Evolutionary conservation across 2,113 vertebrate species (phyloP).

Genomic region (Microcebus ravelobensis): DNA sequence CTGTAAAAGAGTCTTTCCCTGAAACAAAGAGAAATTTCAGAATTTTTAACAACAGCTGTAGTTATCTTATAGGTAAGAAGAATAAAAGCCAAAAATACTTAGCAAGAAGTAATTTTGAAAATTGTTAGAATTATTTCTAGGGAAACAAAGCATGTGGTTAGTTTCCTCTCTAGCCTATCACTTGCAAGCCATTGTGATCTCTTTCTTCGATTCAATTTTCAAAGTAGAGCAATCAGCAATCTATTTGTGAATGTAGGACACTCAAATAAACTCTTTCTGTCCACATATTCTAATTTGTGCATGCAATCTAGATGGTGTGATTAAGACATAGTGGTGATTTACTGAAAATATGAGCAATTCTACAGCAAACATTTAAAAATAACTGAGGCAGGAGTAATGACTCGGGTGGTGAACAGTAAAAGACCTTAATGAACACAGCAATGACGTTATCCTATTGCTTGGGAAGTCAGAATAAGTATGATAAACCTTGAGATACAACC

Average conservation of each 20-base stretch:
- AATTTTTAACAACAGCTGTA: not conserved
- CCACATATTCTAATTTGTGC: constrained; percentile 27
- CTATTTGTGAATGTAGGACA: constrained; percentile 25
- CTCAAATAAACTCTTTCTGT: not conserved
- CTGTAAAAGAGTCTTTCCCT: constrained; percentile 49
- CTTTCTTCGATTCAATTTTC: not conserved
- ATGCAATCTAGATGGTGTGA: constrained; percentile 38
- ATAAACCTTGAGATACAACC: constrained; percentile 31
- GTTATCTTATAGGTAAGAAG: not conserved
- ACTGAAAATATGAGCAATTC: not conserved
- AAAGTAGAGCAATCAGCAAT: not conserved
- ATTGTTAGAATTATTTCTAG: not conserved
- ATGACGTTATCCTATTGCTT: not conserved
- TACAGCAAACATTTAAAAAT: not conserved
- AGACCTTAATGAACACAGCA: not conserved
- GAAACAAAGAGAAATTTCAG: constrained; percentile 45
- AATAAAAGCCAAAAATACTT: not conserved
- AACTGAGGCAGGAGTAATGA: constrained; percentile 26
- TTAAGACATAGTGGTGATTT: constrained; percentile 53
- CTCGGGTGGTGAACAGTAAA: not conserved
- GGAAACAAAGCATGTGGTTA: not conserved
- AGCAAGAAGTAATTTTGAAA: not conserved
- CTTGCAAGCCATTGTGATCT: not conserved
- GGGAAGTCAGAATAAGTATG: not conserved
- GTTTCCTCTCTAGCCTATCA: not conserved